These are phyloP conservation scores for Cheilosia soror DNA, from an alignment of 2,888 invertebrate genomes.

Conservation along the genomic window DNA sequence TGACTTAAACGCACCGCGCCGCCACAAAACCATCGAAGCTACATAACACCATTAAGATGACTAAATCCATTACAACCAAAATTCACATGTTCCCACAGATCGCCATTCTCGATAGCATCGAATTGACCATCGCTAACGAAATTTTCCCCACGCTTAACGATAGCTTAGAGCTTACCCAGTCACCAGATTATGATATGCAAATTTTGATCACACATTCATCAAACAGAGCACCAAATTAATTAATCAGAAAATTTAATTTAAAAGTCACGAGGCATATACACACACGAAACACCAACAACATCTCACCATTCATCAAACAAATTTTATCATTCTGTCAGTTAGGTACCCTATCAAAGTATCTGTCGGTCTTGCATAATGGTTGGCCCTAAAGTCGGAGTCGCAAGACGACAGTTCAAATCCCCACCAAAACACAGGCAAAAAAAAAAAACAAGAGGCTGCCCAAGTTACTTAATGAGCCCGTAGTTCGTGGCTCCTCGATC, in stretches of 20 bases:
- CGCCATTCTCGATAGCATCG: neutral
- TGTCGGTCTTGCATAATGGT: slow-evolving; percentile 29
- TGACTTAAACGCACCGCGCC: slow-evolving; percentile 2
- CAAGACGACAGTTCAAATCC: neutral
- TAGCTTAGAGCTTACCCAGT: neutral
- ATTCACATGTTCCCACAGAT: slow-evolving; percentile 35
- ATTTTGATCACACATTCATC: slow-evolving; percentile 53
- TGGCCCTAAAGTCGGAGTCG: slow-evolving; percentile 58
- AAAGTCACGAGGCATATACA: neutral
- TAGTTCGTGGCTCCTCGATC: slow-evolving; percentile 18
- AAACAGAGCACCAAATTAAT: slow-evolving; percentile 48
- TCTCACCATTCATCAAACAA: slow-evolving; percentile 39
- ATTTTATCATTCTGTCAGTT: slow-evolving; percentile 20
- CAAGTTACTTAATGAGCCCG: slow-evolving; percentile 43
- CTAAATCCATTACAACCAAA: slow-evolving; percentile 7
- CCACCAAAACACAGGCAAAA: neutral
- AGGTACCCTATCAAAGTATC: slow-evolving; percentile 26
- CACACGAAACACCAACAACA: slow-evolving; percentile 4
- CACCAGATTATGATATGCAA: slow-evolving; percentile 33
- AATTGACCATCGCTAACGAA: neutral
- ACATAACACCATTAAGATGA: slow-evolving; percentile 29
- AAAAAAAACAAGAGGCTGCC: neutral
- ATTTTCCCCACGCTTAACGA: neutral
- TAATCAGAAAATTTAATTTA: slow-evolving; percentile 55
- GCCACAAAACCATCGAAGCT: neutral